Percentiles rank a stretch among this genome's conserved stretches.
phyloP scores from a whole-genome alignment of 2,797 vertebrate genomes.

The Chelon auratus region DNA sequence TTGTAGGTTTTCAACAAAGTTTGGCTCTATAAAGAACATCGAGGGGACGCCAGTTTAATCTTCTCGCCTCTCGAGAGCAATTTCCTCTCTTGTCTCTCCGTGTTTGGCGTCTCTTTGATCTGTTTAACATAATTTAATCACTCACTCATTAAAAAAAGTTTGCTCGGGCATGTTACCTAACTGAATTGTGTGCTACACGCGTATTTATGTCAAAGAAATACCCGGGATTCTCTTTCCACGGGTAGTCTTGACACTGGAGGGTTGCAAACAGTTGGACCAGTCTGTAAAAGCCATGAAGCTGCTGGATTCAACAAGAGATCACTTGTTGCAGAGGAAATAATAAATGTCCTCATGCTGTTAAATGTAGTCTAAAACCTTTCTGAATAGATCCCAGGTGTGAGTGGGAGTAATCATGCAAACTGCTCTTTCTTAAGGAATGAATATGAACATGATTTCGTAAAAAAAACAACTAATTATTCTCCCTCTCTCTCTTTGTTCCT shows the following conservation, averaged over 20 bases:
- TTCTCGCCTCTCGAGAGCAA: neutral
- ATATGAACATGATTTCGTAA: neutral
- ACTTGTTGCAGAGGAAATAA: conserved; percentile 13
- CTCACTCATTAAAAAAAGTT: neutral
- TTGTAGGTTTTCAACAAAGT: too few species aligned
- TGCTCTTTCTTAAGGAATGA: neutral
- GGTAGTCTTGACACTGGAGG: neutral
- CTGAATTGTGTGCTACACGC: neutral
- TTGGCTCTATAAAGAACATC: too few species aligned
- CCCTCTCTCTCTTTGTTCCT: conserved; percentile 12
- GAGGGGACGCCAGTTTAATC: neutral
- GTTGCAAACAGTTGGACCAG: conserved; percentile 1
- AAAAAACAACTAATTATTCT: conserved; percentile 1
- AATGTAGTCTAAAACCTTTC: conserved; percentile 13
- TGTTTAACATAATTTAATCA: neutral
- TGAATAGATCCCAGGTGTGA: conserved; percentile 25
- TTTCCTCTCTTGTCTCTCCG: neutral
- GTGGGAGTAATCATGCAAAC: conserved; percentile 18
- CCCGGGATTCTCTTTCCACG: too few species aligned
- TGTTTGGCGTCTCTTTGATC: neutral
- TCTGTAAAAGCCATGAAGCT: conserved; percentile 27
- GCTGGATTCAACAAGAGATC: conserved; percentile 16
- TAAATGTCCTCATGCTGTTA: conserved; percentile 8
- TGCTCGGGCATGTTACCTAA: neutral
- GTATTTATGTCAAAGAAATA: conserved; percentile 15